Evolutionary conservation across 1,140 invertebrate species (phyloP), one percentile per base, ranked within the genome.

Genomic region (Aporrectodea caliginosa): DNA sequence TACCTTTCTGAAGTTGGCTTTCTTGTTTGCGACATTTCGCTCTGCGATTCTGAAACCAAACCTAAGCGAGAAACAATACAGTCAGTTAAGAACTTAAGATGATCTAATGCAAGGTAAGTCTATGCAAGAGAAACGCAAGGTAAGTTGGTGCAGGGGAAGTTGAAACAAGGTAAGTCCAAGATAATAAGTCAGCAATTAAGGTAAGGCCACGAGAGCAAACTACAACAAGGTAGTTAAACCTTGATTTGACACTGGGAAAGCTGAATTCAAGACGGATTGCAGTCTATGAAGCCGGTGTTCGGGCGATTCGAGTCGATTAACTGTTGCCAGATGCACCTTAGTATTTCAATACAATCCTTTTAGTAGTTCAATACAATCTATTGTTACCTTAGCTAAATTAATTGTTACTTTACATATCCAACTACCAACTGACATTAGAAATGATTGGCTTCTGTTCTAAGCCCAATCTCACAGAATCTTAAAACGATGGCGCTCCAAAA

Each of bases 21-120:
- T 98, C 95, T 85, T 97, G 95, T 89, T 98, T 98, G 78, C 96
- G 90, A 87, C 95, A 97, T 89, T 98, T 98, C 0, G 95, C 96
- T 83, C 95, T 90, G 84, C 95, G 90, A 87, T 98, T 98, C 90
- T 98, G 95, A 89, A 98, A 98, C 96, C 96, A 98, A 22, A 88
- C 87, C 86, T 88, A 82, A 32, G 80, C 82, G 81, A 81, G 77
- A 83, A 81, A 58, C 43, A 58, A 58, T 22, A 22, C 43, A 58
- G 22, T 6, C 43, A 58, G 43, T 12, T 58, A 58, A 58, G 6
- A 58, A 58, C 22, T 12, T 12, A 12, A 70, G 35, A 78, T 78
- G 73, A 75, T 35, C 33, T 75, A 75, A 75, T 35, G n/a, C 73
- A 58, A 12, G 6, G 22, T 22, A 12, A 22, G 22, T 12, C 43